Evolutionary conservation across 2,113 vertebrate genomes (phyloP), one percentile per base, ranked within the genome.

Genomic region (Mobula hypostoma): DNA sequence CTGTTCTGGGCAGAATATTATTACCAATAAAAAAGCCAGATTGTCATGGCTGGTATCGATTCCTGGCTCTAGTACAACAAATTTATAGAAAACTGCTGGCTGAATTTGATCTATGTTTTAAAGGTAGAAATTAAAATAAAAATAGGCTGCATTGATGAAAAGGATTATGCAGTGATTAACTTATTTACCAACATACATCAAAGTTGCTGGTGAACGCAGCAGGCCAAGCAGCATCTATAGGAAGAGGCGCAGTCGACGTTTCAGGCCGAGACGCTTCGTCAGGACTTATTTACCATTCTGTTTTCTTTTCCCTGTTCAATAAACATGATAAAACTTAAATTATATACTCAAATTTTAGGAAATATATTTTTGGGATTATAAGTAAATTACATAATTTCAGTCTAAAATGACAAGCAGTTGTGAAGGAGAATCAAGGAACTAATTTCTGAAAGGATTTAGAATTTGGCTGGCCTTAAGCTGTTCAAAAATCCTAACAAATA

Each of bases 31-130:
- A 70, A 72, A 56, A 68, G 70, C 70, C 70, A 74, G 21, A 40
- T 93, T 93, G 91, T 74, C 72, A 48, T 93, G 36, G 61, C 72
- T 93, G 70, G 68, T 72, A 93, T 93, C 27, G 27, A 56, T 56
- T 24, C 36, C 36, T 93, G 68, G 91, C 70, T 74, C 68, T 24
- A 40, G 48, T 56, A 12, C 36, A 14, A 32, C 15, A 90, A 63
- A 32, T 87, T 87, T 87, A 87, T 87, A 58, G 83, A 87, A 61
- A 58, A 58, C 24, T 85, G 82, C 82, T 61, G 56, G 27, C 56
- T 58, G 56, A 76, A 12, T 85, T 85, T 88, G 4, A 66, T 66
- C 85, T 66, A 61, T 90, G 11, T 66, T n/a, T 90, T 66, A 66
- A 66, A 66, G 85, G 61, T 32, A 29, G 14, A 66, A 19, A 14